Base-by-base conservation (phyloP, 2,797 vertebrate species). In the Amblyopsis hoosieri region DNA sequence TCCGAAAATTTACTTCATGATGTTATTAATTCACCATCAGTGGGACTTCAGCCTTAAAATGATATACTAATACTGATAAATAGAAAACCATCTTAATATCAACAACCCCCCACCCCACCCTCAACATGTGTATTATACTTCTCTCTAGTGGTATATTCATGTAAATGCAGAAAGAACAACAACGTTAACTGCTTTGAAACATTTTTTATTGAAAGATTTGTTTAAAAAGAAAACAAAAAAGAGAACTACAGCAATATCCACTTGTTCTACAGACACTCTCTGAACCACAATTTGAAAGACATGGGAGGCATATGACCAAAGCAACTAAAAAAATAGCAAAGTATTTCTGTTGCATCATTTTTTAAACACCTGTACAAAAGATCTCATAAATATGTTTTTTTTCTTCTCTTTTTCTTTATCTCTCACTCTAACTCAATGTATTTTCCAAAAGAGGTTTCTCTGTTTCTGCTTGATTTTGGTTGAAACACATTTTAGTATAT, bases 181-280 rank as follows among this genome's bases (percentile, higher is more conserved):
- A 12, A 19, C 1, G 17, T 37, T 64, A 57, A 53, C 47, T 72
- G 54, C 60, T 81, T 86, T 83, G 57, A 81, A 79, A 79, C 64
- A 1, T 58, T 79, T 83, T 67, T 79, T 80, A 87, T 92, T 98
- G 97, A 98, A 99, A 99, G 94, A 98, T 98, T 98, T 96, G 94
- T 95, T 96, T 92, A 95, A 87, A 89, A 91, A 89, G 79, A 65
- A 80, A 82, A 90, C 86, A 75, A 74, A 83, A 90, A 97, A 94
- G 93, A 95, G 92, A 96, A 94, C 94, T 95, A 97, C 88, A 88
- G 80, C 81, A 90, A 98, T 93, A 97, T 95, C 95, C 95, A 98
- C 95, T 96, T 82, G 93, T 95, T 97, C 94, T 97, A 97, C 95
- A 96, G 94, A 97, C 95, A 96, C 89, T 91, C 91, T 92, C 88